Conservation (phyloP, 2,888 invertebrate species). For the Ichneumoninae sp. region DNA sequence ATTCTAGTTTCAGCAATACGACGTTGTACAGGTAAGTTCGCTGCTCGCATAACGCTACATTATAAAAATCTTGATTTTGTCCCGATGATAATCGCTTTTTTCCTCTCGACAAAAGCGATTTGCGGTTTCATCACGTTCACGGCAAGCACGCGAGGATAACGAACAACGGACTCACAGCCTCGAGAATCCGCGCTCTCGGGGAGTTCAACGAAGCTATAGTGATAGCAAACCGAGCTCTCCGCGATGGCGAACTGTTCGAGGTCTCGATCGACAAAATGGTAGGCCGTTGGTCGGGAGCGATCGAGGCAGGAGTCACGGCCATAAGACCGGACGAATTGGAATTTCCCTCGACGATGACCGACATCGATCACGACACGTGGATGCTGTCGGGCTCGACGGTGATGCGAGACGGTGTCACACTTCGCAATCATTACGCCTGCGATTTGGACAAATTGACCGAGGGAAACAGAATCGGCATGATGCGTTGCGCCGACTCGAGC, state of each 20-base stretch:
- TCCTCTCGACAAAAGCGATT: slow-evolving; percentile 86
- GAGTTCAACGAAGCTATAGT: slow-evolving; percentile 98
- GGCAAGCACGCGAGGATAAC: slow-evolving; percentile 95
- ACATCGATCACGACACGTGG: slow-evolving; percentile 95
- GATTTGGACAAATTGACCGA: slow-evolving; percentile 93
- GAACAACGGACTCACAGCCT: slow-evolving; percentile 93
- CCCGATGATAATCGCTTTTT: background rate
- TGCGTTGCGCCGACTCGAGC: slow-evolving; percentile 93
- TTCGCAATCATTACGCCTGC: slow-evolving; percentile 93
- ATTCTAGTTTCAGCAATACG: slow-evolving; percentile 91
- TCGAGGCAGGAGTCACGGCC: slow-evolving; percentile 89
- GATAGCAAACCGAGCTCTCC: slow-evolving; percentile 94
- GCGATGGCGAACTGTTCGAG: slow-evolving; percentile 96
- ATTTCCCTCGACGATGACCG: slow-evolving; percentile 95
- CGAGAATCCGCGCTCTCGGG: slow-evolving; percentile 93
- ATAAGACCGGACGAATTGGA: slow-evolving; percentile 94
- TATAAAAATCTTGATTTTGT: background rate
- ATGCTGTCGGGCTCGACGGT: slow-evolving; percentile 96
- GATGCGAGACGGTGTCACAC: slow-evolving; percentile 95
- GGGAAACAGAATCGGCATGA: slow-evolving; percentile 93
- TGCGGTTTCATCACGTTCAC: slow-evolving; percentile 95
- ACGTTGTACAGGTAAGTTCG: slow-evolving; percentile 87
- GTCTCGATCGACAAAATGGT: slow-evolving; percentile 95
- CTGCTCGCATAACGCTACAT: background rate
- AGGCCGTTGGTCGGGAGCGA: slow-evolving; percentile 96